These are phyloP conservation scores for Alauda arvensis DNA, from an alignment of 2,797 vertebrate species.

Conservation along the genomic window DNA sequence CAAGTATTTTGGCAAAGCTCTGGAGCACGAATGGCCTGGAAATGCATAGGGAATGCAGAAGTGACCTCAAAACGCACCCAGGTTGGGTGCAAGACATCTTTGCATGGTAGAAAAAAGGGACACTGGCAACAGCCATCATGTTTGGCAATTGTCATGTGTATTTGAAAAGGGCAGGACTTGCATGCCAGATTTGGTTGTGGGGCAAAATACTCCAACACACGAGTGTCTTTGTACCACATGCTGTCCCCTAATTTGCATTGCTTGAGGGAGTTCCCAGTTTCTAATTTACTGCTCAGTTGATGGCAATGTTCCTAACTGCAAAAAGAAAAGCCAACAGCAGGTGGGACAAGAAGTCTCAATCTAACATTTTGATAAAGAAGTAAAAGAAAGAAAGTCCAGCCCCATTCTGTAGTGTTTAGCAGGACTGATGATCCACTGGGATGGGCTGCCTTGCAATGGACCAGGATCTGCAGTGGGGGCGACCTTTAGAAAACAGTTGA, in stretches of 20 bases:
- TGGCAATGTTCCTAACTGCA: background rate
- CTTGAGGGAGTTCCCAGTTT: background rate
- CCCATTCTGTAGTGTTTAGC: background rate
- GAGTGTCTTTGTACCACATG: background rate
- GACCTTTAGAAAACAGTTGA: background rate
- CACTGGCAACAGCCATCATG: background rate
- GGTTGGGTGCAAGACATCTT: background rate
- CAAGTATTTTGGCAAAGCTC: background rate
- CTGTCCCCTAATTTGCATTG: background rate
- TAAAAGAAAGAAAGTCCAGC: background rate
- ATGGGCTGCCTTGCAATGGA: background rate
- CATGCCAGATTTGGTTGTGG: background rate
- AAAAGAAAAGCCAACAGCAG: background rate
- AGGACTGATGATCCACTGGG: background rate
- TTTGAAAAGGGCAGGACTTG: background rate
- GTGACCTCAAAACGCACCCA: rapidly evolving
- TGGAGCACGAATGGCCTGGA: background rate
- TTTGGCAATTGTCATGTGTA: background rate
- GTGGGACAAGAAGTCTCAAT: background rate
- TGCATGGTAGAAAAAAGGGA: background rate
- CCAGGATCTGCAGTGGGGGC: background rate
- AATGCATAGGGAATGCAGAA: background rate
- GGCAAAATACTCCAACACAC: background rate
- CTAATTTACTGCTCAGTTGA: background rate
- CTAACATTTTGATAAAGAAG: background rate